A percentile compares a stretch with the other conserved stretches of the same genome.
Evolutionary conservation across 2,113 vertebrate species (phyloP).

Genomic region (Podocnemis expansa): DNA sequence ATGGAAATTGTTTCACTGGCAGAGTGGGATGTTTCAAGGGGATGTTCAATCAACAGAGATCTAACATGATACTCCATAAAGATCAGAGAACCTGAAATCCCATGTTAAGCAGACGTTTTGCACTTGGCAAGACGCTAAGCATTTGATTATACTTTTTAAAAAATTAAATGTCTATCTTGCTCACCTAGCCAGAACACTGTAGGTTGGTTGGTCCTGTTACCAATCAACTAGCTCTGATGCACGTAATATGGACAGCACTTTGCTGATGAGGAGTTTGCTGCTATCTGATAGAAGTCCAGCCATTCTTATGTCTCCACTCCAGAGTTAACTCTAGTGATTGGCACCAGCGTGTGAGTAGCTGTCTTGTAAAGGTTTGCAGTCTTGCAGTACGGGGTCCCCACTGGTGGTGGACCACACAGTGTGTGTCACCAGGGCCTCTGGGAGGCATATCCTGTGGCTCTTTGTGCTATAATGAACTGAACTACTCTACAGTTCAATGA

Average conservation of each 20-base stretch:
- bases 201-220: fast-evolving
- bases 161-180: fast-evolving
- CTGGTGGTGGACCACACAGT: background rate
- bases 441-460: background rate
- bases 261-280: background rate
- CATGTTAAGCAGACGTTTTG: background rate
- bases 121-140: background rate
- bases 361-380: background rate
- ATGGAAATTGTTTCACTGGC: fast-evolving
- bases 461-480: background rate
- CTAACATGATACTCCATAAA: background rate
- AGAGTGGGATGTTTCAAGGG: fast-evolving
- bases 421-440: too few relatives aligned
- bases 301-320: background rate
- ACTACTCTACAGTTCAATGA: background rate
- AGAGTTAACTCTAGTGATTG: constrained; percentile 35
- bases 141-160: background rate
- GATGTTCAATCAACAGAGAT: fast-evolving
- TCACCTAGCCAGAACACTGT: fast-evolving
- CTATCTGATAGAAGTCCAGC: background rate
- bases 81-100: constrained; percentile 22
- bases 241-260: background rate
- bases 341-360: background rate
- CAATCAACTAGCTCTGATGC: too few relatives aligned
- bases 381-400: background rate